Evolutionary conservation across 2,113 vertebrate species (phyloP), one percentile per base, ranked within the genome.

Genomic region (Rhabdomys dilectus): DNA sequence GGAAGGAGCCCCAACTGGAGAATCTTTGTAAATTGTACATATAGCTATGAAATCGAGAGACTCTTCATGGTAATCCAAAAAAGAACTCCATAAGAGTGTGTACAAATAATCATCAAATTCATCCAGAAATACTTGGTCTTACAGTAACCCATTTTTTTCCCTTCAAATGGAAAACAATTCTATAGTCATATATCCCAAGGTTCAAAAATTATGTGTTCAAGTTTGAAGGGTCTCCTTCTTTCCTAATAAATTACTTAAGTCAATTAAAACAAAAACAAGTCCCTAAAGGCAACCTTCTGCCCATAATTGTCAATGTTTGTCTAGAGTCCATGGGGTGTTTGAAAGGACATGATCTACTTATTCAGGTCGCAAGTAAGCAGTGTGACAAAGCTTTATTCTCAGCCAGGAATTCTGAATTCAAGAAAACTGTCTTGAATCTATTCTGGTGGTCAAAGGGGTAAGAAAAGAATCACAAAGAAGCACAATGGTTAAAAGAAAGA

Each of bases 151-250:
- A 31, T 86, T 93, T 31, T n/a, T 17, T 9, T 16, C 88, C 89
- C 92, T 48, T 72, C 66, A 76, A 81, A 34, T 6, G 96, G 26
- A 97, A 96, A 96, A 96, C 66, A 81, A 36, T 13, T 85, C 19
- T 78, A 56, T 22, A 82, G 24, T 70, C 53, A 66, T 24, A 88
- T 29, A 60, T 53, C 10, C 39, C 93, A 82, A 68, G 9, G 76
- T 92, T 45, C 91, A 36, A 95, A 93, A 95, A 91, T 10, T 56
- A 45, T 26, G 64, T 3, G 21, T 31, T 31, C 42, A 64, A 80
- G n/a, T 29, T 58, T 93, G 1, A 93, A 95, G 58, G 10, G 70
- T 85, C 10, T 60, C 34, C 45, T 80, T 93, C 77, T 53, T n/a
- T 21, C 70, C 62, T 76, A 94, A 90, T 86, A 96, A 78, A 53